Percentiles rank a stretch among this genome's conserved stretches.
Evolutionary conservation across 2,888 invertebrate genomes (phyloP).

Genomic region (Pherbina coryleti): DNA sequence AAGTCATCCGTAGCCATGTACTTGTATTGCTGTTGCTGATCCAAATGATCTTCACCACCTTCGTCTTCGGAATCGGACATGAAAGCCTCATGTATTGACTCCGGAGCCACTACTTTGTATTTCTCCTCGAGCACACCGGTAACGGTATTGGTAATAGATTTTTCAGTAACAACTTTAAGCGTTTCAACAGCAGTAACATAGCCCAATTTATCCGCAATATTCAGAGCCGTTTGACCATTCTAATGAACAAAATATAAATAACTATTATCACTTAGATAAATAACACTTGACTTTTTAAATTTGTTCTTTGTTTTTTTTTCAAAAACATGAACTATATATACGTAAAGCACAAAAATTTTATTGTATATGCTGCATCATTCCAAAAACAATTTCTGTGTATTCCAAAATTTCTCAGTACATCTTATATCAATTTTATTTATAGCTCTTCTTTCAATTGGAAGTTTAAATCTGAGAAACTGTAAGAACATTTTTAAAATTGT

Average conservation of each 20-base stretch:
- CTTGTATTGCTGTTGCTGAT: slow-evolving; percentile 78
- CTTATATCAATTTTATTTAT: no score
- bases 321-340: background rate
- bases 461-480: no score
- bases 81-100: slow-evolving; percentile 98
- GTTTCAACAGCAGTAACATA: slow-evolving; percentile 99
- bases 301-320: background rate
- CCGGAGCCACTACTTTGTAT: slow-evolving; percentile 96
- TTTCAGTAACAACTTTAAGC: slow-evolving; percentile 90
- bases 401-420: no score
- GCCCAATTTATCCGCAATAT: slow-evolving; percentile 95
- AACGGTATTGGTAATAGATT: slow-evolving; percentile 76
- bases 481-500: no score
- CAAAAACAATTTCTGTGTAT: no score
- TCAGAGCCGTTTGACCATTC: slow-evolving; percentile 97
- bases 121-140: slow-evolving; percentile 81
- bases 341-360: background rate
- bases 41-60: slow-evolving; percentile 80
- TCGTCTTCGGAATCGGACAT: slow-evolving; percentile 99
- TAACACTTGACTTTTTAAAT: background rate
- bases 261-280: background rate
- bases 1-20: slow-evolving; percentile 87
- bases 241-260: slow-evolving; percentile 63
- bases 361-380: no score
- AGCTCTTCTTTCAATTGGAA: no score